Evolutionary conservation across 1,140 invertebrate species (phyloP).

Genomic region (Rhopalosiphum maidis): DNA sequence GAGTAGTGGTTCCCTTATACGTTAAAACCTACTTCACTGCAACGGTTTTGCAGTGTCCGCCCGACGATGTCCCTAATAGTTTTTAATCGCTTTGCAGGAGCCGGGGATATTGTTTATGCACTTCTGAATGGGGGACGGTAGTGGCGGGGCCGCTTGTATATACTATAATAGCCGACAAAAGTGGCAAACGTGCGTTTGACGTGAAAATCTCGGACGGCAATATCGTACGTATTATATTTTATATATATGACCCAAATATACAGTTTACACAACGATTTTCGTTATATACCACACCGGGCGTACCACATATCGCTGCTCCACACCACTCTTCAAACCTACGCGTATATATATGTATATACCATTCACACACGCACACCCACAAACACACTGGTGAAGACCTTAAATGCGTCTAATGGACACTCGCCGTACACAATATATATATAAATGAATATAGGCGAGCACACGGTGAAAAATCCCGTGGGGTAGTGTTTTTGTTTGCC

Average conservation of each 20-base stretch:
- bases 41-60: neutral
- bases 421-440: neutral
- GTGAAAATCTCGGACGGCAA: constrained; percentile 46
- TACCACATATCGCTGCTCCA: neutral
- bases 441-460: neutral
- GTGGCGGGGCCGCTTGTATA: neutral
- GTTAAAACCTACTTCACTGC: neutral
- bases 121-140: too few species aligned
- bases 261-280: constrained; percentile 19
- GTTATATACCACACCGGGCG: neutral
- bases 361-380: neutral
- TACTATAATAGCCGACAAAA: constrained; percentile 12
- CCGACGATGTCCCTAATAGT: constrained; percentile 27
- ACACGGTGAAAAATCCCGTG: constrained; percentile 46
- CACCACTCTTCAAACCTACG: constrained; percentile 6
- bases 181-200: constrained; percentile 55
- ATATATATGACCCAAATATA: neutral
- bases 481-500: constrained; percentile 55
- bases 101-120: constrained; percentile 16
- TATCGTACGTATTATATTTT: neutral
- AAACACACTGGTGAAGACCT: constrained; percentile 19
- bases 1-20: neutral
- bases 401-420: constrained; percentile 56
- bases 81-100: constrained; percentile 46
- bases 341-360: neutral